phyloP scores from a whole-genome alignment of 1,140 invertebrate genomes.

The Sinonovacula constricta region DNA sequence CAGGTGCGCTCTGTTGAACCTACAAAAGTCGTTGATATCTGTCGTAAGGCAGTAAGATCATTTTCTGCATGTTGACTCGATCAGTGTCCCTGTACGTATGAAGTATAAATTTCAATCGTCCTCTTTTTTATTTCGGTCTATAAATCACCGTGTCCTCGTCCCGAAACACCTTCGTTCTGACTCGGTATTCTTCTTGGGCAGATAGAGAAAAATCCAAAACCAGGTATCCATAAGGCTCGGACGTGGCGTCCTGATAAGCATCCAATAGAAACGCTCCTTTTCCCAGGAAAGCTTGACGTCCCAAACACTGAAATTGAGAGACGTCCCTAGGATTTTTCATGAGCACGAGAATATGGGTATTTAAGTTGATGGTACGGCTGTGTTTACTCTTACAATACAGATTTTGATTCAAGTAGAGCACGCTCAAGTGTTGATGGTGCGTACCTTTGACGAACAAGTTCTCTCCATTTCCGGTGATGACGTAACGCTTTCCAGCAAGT shows the following conservation, averaged over 20 bases:
- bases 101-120: background rate
- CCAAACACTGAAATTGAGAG: conserved; percentile 30
- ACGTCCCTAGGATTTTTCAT: conserved; percentile 37
- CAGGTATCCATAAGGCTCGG: conserved; percentile 21
- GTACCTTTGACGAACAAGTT: conserved; percentile 34
- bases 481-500: conserved; percentile 30
- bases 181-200: conserved; percentile 5
- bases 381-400: conserved; percentile 35
- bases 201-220: too few species aligned
- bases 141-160: background rate
- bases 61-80: conserved; percentile 30
- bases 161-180: conserved; percentile 7
- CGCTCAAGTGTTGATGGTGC: conserved; percentile 34
- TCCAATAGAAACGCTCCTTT: conserved; percentile 31
- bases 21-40: conserved; percentile 28
- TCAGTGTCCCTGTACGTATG: background rate
- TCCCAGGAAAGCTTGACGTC: conserved; percentile 19
- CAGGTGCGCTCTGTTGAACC: background rate
- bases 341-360: too few species aligned
- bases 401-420: conserved; percentile 42
- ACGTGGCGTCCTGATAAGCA: conserved; percentile 36
- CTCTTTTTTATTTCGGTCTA: background rate
- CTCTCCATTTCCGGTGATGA: conserved; percentile 37
- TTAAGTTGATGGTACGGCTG: conserved; percentile 36
- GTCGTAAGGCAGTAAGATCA: conserved; percentile 31